phyloP scores from a whole-genome alignment of 2,113 vertebrate genomes.

The Otus sunia region DNA sequence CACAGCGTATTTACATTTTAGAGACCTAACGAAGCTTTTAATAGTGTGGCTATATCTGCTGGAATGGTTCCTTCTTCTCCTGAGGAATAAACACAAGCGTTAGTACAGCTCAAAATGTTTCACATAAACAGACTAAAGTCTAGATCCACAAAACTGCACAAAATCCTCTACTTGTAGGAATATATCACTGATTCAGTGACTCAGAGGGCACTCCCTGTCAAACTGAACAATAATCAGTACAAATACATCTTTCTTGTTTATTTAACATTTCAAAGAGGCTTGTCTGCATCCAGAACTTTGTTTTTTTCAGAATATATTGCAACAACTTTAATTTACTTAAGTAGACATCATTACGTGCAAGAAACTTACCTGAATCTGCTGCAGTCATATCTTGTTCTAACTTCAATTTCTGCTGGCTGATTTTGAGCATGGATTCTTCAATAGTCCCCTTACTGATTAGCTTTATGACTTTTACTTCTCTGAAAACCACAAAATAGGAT shows the following conservation, averaged over 20 bases:
- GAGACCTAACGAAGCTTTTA: slow-evolving; percentile 92
- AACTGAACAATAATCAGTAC: background rate
- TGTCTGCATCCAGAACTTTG: background rate
- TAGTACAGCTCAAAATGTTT: background rate
- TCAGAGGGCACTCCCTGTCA: background rate
- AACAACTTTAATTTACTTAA: background rate
- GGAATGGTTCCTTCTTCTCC: slow-evolving; percentile 86
- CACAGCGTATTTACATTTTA: slow-evolving; percentile 65
- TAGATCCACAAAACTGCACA: background rate
- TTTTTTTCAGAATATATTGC: background rate
- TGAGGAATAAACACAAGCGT: slow-evolving; percentile 43
- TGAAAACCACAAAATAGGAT: slow-evolving; percentile 57
- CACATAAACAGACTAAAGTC: background rate
- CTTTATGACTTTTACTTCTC: slow-evolving; percentile 91
- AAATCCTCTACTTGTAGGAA: background rate
- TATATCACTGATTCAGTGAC: background rate
- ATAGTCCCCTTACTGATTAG: slow-evolving; percentile 91
- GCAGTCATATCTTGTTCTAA: slow-evolving; percentile 95
- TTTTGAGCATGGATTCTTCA: slow-evolving; percentile 91
- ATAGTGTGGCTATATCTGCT: slow-evolving; percentile 90
- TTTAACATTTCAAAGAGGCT: background rate
- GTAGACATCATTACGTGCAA: background rate
- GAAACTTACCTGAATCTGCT: slow-evolving; percentile 81
- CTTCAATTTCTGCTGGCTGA: slow-evolving; percentile 91
- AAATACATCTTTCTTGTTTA: background rate